phyloP scores from a whole-genome alignment of 2,888 invertebrate species.

The Phorcus lineatus region DNA sequence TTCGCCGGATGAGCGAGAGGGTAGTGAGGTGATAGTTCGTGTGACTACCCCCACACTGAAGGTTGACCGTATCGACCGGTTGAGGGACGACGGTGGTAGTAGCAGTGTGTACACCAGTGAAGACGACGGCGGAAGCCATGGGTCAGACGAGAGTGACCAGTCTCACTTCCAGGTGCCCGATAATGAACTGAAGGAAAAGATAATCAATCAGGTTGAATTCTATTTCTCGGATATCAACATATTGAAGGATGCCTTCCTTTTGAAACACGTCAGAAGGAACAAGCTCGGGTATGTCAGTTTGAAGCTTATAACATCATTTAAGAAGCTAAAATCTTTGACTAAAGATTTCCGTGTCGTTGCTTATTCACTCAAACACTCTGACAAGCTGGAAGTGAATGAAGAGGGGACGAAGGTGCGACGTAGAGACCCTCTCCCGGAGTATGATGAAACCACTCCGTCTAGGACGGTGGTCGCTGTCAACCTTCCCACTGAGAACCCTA shows the following conservation, averaged over 20 bases:
- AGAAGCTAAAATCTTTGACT: slow-evolving; percentile 93
- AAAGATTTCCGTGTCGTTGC: slow-evolving; percentile 96
- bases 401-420: slow-evolving; percentile 92
- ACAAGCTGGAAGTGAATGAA: slow-evolving; percentile 90
- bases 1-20: slow-evolving; percentile 38
- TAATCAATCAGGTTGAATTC: slow-evolving; percentile 84
- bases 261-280: slow-evolving; percentile 95
- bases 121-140: slow-evolving; percentile 54
- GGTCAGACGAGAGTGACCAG: slow-evolving; percentile 51
- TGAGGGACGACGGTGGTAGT: slow-evolving; percentile 59
- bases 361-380: slow-evolving; percentile 86
- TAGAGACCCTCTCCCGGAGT: slow-evolving; percentile 88
- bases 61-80: slow-evolving; percentile 65
- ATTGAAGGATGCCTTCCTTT: slow-evolving; percentile 93
- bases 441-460: slow-evolving; percentile 94
- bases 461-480: slow-evolving; percentile 91
- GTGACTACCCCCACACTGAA: slow-evolving; percentile 48
- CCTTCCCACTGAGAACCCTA: slow-evolving; percentile 88
- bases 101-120: slow-evolving; percentile 62
- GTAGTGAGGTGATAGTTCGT: slow-evolving; percentile 31
- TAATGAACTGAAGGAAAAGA: slow-evolving; percentile 68
- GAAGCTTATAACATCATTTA: slow-evolving; percentile 95
- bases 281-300: slow-evolving; percentile 96
- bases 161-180: slow-evolving; percentile 66
- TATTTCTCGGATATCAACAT: slow-evolving; percentile 97